A percentile compares a stretch with the other conserved stretches of the same genome.
Conservation (phyloP, 2,888 invertebrate species). For the Rhorus exstirpatorius region DNA sequence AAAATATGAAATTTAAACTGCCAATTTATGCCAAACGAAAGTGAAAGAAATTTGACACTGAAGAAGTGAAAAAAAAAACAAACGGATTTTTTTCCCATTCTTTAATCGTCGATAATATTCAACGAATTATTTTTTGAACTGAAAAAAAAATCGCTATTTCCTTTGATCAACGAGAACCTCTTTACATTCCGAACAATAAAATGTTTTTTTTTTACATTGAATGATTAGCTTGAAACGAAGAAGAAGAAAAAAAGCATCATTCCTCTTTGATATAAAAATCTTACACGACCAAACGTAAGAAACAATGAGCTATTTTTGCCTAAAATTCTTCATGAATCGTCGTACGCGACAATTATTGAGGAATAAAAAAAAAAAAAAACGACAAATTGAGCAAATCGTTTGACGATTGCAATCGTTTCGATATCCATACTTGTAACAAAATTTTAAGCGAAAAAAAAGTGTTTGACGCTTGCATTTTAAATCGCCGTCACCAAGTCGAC, state of each 20-base stretch:
- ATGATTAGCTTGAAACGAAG: constrained; percentile 18
- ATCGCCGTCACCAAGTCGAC: constrained; percentile 3
- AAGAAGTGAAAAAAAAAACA: constrained; percentile 23
- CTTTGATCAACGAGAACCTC: background rate
- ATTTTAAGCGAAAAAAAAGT: background rate
- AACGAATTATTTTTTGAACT: constrained; percentile 2
- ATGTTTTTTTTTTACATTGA: background rate
- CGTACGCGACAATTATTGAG: background rate
- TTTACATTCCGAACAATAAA: constrained; percentile 20
- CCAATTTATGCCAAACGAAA: constrained; percentile 80
- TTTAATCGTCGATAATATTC: constrained; percentile 19
- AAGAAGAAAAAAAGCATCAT: constrained; percentile 73
- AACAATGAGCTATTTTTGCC: constrained; percentile 73
- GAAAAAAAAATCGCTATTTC: background rate
- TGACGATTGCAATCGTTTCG: constrained; percentile 8
- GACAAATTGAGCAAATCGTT: constrained; percentile 8
- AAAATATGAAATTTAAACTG: constrained; percentile 73
- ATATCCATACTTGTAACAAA: background rate
- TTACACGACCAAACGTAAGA: constrained; percentile 66
- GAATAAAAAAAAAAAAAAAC: background rate
- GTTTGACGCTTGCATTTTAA: constrained; percentile 30
- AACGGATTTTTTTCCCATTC: constrained; percentile 5
- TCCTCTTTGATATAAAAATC: constrained; percentile 75
- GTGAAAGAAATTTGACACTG: constrained; percentile 48
- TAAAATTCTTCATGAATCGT: constrained; percentile 64